Base-by-base conservation (phyloP, 1,140 invertebrate species). In the Drosophila simulans region DNA sequence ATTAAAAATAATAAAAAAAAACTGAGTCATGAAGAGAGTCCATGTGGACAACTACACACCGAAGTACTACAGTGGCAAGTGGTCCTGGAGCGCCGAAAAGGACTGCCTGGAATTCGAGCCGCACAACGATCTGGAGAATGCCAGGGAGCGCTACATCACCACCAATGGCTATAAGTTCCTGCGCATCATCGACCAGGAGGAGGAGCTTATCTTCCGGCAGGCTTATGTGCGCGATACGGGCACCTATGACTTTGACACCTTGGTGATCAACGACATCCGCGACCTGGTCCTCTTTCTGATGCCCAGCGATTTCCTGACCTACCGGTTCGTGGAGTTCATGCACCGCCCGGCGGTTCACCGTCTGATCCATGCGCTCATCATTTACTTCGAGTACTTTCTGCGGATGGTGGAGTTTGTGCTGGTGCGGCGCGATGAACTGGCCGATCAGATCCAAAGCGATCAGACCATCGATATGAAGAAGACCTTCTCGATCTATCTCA, bases 381-480 rank as follows among this genome's bases (percentile, higher is more conserved):
- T 92, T 5, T 92, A 92, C 69, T 92, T 92, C 11, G 91, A 92
- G 51, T 85, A 92, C 55, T 92, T 82, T 37, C 39, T 92, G 5
- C 81, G 86, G 3, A 42, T 91, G 52, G 85, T 92, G 3, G 91
- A 92, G 40, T 90, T 90, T 34, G 72, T 92, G 5, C 56, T 92
- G 7, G 80, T 92, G 12, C 82, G 91, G 1, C 68, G 89, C 0
- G 89, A 92, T 20, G 91, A 92, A 42, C 62, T 91, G n/a, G n/a
- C 54, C 1, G 79, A 77, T 5, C 64, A 86, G 35, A 76, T 92
- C 10, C 91, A 91, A 34, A 92, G 84, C 49, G 57, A 79, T 13
- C 91, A 92, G 42, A 84, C 83, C 1, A 83, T 65, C 17, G 66
- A 88, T 13, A 86, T 81, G 40, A 90, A 92, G 34, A 68, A 77